phyloP scores from a whole-genome alignment of 64 coral and sea anemone species.

The Dendrophyllia cribrosa region DNA sequence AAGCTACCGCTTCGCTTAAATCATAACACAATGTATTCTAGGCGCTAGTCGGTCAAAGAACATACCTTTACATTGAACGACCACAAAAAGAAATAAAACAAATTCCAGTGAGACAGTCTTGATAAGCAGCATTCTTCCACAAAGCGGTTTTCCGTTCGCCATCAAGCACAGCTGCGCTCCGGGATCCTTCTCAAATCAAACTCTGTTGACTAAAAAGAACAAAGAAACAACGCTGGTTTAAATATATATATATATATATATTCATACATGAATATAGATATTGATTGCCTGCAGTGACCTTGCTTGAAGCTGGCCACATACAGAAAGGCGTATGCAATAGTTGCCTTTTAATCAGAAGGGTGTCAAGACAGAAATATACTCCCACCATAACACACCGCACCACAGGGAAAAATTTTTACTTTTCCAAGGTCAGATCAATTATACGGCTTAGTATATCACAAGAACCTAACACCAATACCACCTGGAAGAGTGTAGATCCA shows the following conservation, averaged over 20 bases:
- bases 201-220: neutral
- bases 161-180: conserved; percentile 4
- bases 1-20: too few species aligned
- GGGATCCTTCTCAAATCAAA: neutral
- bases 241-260: neutral
- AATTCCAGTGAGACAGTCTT: conserved; percentile 42
- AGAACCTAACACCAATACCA: neutral
- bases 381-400: neutral
- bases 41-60: neutral
- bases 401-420: neutral
- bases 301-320: neutral
- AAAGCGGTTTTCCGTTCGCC: neutral
- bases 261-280: neutral
- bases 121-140: conserved; percentile 14
- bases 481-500: neutral
- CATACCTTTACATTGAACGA: conserved; percentile 45
- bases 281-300: conserved; percentile 5
- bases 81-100: conserved; percentile 21
- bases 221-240: neutral
- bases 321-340: conserved; percentile 17
- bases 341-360: conserved; percentile 15
- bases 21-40: too few species aligned
- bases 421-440: neutral
- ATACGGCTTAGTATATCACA: neutral
- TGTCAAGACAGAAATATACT: neutral